phyloP scores from a whole-genome alignment of 37 sponge, comb jelly and placozoan genomes.

The Aplysina aerophoba region DNA sequence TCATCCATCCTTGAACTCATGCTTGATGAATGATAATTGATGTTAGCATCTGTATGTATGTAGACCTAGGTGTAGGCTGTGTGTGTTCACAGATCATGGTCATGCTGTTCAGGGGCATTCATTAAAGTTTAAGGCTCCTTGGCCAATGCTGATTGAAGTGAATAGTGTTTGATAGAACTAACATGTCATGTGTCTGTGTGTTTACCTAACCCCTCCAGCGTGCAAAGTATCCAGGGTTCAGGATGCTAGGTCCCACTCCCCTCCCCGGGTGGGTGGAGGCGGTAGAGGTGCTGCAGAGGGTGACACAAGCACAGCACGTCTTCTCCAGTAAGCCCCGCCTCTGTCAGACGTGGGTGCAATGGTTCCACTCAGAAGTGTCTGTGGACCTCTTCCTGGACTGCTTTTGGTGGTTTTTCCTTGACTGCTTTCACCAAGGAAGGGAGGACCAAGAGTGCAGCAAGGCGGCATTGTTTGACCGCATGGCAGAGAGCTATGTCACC shows the following conservation, averaged over 20 bases:
- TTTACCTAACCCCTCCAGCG: slow-evolving; percentile 53
- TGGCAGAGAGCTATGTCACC: slow-evolving; percentile 72
- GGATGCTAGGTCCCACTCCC: slow-evolving; percentile 52
- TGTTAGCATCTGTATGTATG: too few species aligned
- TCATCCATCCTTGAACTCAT: too few species aligned
- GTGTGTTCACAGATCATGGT: too few species aligned
- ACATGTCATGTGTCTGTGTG: background rate
- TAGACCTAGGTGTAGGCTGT: too few species aligned
- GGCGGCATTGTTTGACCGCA: slow-evolving; percentile 61
- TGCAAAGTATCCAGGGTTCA: slow-evolving; percentile 81
- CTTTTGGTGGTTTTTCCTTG: slow-evolving; percentile 90
- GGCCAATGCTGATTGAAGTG: slow-evolving; percentile 59
- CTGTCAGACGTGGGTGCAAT: slow-evolving; percentile 42
- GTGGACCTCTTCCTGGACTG: slow-evolving; percentile 68
- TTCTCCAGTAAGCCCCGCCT: slow-evolving; percentile 53
- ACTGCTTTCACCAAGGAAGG: slow-evolving; percentile 63
- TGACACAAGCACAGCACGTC: slow-evolving; percentile 70
- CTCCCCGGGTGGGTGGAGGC: slow-evolving; percentile 74
- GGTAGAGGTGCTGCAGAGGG: slow-evolving; percentile 50
- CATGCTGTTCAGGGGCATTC: too few species aligned
- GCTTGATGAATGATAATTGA: too few species aligned
- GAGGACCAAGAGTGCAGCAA: slow-evolving; percentile 60
- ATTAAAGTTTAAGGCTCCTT: background rate
- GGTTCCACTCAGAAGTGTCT: slow-evolving; percentile 48
- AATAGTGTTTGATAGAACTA: background rate